Base-by-base conservation (phyloP, 2,797 vertebrate species). In the Huso huso region DNA sequence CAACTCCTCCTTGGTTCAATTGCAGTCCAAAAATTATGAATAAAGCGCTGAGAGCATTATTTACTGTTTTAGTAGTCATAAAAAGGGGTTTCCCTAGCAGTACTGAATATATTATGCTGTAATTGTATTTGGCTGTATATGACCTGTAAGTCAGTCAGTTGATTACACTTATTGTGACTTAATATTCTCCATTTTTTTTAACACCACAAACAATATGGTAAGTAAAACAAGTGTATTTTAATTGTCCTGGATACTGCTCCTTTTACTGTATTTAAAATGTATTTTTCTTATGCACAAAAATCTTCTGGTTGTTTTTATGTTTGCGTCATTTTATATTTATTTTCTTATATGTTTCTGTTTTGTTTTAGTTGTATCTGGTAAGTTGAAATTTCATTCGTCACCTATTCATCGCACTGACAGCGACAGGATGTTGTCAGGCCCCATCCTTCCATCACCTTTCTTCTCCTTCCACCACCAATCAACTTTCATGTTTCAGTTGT, bases 301-400 rank as follows among this genome's bases (percentile, higher is more conserved):
- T 58, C 71, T 80, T 69, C 60, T 68, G 60, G 59, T 75, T 67
- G 51, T 72, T 81, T 77, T 6, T 79, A 78, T 74, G 67, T 74
- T 85, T 78, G 48, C 18, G 57, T 59, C 80, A 73, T 83, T 84
- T 85, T 92, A 88, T 86, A 75, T 90, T 88, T 87, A 79, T 87
- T 89, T 87, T 93, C 87, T 93, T 93, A 87, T 90, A 89, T 82
- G 71, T 87, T 86, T 89, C 85, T 89, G 79, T 90, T 90, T 89
- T 86, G 81, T 92, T 94, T 91, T 93, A 99, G 96, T 98, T 89
- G 80, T 93, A 84, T 97, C 95, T 97, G 96, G 96, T 99, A 99
- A 98, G 96, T 99, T 95, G 93, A 96, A 92, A 93, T 95, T 91
- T 96, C 95, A 92, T 92, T 94, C 88, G 85, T 93, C 94, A 96